Conservation (phyloP, 35 echinoderm and acorn worm genomes). For the Apostichopus japonicus region DNA sequence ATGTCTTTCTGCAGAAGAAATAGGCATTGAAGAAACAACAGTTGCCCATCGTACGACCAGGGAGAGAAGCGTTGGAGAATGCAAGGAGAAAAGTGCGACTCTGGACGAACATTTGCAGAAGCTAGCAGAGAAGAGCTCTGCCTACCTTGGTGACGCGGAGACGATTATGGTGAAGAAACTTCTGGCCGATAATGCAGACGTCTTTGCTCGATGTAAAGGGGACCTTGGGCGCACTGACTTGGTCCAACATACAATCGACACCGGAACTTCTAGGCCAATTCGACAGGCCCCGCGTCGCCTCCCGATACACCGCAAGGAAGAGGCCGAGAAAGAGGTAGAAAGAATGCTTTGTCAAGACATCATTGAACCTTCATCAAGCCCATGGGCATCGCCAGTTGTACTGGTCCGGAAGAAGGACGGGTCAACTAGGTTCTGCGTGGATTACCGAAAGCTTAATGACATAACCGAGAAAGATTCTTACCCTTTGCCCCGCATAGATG, state of each 20-base stretch:
- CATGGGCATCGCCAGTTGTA: conserved; percentile 72
- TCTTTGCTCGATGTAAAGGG: not conserved
- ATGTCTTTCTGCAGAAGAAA: not conserved
- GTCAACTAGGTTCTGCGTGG: conserved; percentile 65
- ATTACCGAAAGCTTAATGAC: no score
- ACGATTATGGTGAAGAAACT: no score
- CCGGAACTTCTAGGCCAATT: conserved; percentile 49
- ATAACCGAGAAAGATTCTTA: no score
- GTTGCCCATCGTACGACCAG: no score
- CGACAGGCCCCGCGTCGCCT: conserved; percentile 51
- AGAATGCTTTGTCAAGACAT: conserved; percentile 5
- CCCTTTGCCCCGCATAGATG: no score
- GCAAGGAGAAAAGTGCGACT: not conserved
- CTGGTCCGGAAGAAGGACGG: conserved; percentile 83
- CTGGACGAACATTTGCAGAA: no score
- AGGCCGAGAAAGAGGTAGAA: conserved; percentile 59
- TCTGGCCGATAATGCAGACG: no score
- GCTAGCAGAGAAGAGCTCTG: no score
- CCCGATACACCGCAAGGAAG: conserved; percentile 53
- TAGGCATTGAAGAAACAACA: no score
- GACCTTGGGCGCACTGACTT: no score
- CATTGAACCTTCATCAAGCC: conserved; percentile 57
- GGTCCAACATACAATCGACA: no score
- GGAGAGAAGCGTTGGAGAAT: not conserved
- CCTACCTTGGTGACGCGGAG: no score